These are phyloP conservation scores for Bombyx mandarina DNA, from an alignment of 1,140 invertebrate species.

Conservation along the genomic window DNA sequence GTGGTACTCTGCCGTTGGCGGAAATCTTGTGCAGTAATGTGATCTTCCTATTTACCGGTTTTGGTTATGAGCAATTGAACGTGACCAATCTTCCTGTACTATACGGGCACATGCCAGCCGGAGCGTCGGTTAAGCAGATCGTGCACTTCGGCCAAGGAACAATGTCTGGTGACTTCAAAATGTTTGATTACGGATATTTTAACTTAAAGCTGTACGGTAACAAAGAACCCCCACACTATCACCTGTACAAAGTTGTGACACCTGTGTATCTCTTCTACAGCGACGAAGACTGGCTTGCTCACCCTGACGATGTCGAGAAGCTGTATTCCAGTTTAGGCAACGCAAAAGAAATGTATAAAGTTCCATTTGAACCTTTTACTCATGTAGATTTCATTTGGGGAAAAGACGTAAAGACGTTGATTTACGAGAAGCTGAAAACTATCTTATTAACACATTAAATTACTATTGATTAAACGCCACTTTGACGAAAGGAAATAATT, in stretches of 20 bases:
- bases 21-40: slow-evolving; percentile 32
- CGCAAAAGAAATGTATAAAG: slow-evolving; percentile 50
- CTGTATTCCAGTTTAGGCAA: slow-evolving; percentile 58
- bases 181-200: slow-evolving; percentile 61
- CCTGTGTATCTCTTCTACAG: slow-evolving; percentile 78
- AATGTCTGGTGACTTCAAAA: slow-evolving; percentile 55
- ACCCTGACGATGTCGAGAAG: slow-evolving; percentile 61
- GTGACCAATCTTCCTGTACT: slow-evolving; percentile 79
- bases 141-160: slow-evolving; percentile 78
- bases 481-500: no score
- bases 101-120: slow-evolving; percentile 82
- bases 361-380: slow-evolving; percentile 60
- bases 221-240: slow-evolving; percentile 74
- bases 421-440: slow-evolving; percentile 37
- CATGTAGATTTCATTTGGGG: slow-evolving; percentile 74
- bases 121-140: slow-evolving; percentile 82
- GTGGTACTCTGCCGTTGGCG: slow-evolving; percentile 18
- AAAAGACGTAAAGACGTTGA: slow-evolving; percentile 55
- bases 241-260: slow-evolving; percentile 70
- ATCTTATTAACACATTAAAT: no score
- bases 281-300: slow-evolving; percentile 74
- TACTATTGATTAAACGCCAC: no score
- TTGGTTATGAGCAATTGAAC: slow-evolving; percentile 33
- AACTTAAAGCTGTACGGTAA: slow-evolving; percentile 63
- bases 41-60: slow-evolving; percentile 25